phyloP scores from a whole-genome alignment of 2,888 invertebrate species.

The Ophion costatus region DNA sequence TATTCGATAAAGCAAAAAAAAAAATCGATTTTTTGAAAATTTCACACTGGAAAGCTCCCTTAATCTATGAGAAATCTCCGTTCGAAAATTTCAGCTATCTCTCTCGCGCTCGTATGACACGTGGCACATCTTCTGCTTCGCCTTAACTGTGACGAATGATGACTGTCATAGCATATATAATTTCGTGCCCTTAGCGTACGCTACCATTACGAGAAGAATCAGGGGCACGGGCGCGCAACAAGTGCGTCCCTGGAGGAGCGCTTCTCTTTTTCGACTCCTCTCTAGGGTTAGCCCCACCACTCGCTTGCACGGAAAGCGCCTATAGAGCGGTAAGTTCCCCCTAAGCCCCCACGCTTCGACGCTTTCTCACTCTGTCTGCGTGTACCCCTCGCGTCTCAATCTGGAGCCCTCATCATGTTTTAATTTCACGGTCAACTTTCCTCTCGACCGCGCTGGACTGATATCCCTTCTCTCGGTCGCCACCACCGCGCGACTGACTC shows the following conservation, averaged over 20 bases:
- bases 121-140: too few species aligned
- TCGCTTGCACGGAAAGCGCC: slow-evolving; percentile 3
- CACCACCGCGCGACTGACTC: slow-evolving; percentile 47
- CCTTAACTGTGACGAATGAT: slow-evolving; percentile 34
- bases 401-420: slow-evolving; percentile 79
- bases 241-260: slow-evolving; percentile 71
- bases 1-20: too few species aligned
- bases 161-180: slow-evolving; percentile 39
- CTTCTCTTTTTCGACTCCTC: slow-evolving; percentile 52
- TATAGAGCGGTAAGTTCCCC: slow-evolving; percentile 54
- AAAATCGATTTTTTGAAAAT: too few species aligned
- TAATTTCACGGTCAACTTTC: slow-evolving; percentile 80
- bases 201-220: slow-evolving; percentile 18
- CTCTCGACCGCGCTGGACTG: slow-evolving; percentile 67
- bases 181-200: slow-evolving; percentile 33
- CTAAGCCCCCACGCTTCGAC: slow-evolving; percentile 38
- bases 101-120: too few species aligned
- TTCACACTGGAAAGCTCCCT: too few species aligned
- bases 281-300: slow-evolving; percentile 16
- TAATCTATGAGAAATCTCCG: too few species aligned
- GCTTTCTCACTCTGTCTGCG: slow-evolving; percentile 67
- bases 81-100: too few species aligned
- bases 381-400: slow-evolving; percentile 77
- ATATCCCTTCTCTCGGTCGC: slow-evolving; percentile 65
- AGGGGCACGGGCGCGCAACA: slow-evolving; percentile 56